A percentile compares a stretch with the other conserved stretches of the same genome.
Evolutionary conservation across 2,888 invertebrate species (phyloP).

Genomic region (Escarpia spicata): DNA sequence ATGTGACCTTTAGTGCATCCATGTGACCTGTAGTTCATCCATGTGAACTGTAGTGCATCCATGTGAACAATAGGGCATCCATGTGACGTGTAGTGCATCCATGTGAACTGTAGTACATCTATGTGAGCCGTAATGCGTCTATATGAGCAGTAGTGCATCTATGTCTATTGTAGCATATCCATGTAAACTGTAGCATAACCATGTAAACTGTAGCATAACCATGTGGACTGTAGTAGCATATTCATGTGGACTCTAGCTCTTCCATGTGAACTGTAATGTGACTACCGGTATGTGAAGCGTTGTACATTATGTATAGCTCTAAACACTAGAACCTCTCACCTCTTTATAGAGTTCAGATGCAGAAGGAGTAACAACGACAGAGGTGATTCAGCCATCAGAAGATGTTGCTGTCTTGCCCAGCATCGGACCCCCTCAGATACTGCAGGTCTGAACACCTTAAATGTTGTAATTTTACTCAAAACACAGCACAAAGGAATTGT

Average conservation of each 20-base stretch:
- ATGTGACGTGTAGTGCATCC: no score
- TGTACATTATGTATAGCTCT: no score
- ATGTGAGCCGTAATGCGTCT: no score
- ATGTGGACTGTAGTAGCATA: neutral
- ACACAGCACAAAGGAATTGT: neutral
- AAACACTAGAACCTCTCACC: neutral
- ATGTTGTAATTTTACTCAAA: neutral
- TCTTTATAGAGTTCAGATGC: neutral
- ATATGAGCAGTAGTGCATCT: no score
- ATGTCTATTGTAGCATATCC: neutral
- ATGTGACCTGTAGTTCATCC: no score
- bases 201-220: neutral
- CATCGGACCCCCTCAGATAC: slow-evolving; percentile 56
- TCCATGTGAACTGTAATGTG: no score
- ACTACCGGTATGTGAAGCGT: no score
- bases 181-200: neutral
- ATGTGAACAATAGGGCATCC: no score
- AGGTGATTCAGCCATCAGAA: slow-evolving; percentile 17
- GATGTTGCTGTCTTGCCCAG: slow-evolving; percentile 45
- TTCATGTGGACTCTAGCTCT: no score
- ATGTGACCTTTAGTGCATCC: no score
- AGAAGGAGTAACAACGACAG: neutral
- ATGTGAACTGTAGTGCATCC: no score
- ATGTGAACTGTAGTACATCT: neutral
- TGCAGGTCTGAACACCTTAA: slow-evolving; percentile 48